Conservation (phyloP, 37 sponge, comb jelly and placozoan species). For the Agelas oroides region DNA sequence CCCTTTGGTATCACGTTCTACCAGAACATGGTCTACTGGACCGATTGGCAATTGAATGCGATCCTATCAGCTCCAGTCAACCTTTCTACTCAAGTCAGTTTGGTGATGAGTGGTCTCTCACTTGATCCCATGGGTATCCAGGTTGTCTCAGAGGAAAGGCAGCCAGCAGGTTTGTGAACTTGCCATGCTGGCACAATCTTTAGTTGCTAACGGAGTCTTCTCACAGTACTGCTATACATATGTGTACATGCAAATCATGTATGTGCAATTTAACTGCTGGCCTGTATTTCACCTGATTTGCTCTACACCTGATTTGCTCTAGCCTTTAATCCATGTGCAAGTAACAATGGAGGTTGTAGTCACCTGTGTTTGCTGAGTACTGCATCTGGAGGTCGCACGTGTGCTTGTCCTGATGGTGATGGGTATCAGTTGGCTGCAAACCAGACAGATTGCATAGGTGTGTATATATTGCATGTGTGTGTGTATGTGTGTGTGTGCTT, state of each 20-base stretch:
- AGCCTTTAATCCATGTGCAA: conserved; percentile 62
- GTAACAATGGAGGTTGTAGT: conserved; percentile 40
- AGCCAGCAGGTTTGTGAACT: background rate
- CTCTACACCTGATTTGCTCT: no score
- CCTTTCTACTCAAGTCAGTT: background rate
- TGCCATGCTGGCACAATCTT: no score
- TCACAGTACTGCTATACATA: no score
- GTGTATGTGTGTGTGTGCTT: no score
- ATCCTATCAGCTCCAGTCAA: conserved; percentile 1
- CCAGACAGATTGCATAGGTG: background rate
- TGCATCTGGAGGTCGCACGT: conserved; percentile 8
- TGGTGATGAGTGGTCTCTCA: background rate
- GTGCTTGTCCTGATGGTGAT: conserved; percentile 56
- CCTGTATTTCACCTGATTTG: no score
- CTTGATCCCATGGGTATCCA: conserved; percentile 6
- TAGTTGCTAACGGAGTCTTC: no score
- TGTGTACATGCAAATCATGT: no score
- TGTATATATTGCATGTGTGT: no score
- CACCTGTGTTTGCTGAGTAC: conserved; percentile 64
- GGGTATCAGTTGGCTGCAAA: background rate
- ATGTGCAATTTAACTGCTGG: no score
- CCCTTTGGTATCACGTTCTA: conserved; percentile 63
- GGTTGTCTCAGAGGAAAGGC: background rate
- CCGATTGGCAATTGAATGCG: conserved; percentile 59
- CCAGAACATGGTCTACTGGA: conserved; percentile 56